Evolutionary conservation across 2,888 invertebrate species (phyloP).

Genomic region (Eupithecia tripunctaria): DNA sequence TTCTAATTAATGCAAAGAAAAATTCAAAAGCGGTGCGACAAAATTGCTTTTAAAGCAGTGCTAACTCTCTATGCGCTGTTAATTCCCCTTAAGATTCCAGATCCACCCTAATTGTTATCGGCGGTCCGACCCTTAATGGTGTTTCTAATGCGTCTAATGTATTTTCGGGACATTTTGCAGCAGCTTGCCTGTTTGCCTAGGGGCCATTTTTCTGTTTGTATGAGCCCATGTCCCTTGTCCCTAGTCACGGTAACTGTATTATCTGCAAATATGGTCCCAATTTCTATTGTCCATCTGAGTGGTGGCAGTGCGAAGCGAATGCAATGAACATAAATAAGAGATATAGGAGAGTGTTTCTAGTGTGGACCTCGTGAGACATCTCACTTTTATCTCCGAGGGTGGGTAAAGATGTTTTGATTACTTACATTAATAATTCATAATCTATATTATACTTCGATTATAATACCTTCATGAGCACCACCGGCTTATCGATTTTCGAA

Average conservation of each 20-base stretch:
- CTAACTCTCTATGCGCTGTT: slow-evolving; percentile 73
- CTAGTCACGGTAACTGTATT: slow-evolving; percentile 78
- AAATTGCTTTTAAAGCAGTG: slow-evolving; percentile 69
- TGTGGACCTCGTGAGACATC: slow-evolving; percentile 52
- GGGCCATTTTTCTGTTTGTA: slow-evolving; percentile 81
- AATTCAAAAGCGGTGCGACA: slow-evolving; percentile 36
- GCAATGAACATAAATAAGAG: slow-evolving; percentile 79
- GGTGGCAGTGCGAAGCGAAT: slow-evolving; percentile 65
- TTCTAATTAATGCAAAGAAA: slow-evolving; percentile 40
- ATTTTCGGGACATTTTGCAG: slow-evolving; percentile 84
- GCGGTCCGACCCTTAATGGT: slow-evolving; percentile 78
- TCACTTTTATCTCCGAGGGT: slow-evolving; percentile 50
- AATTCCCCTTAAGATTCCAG: slow-evolving; percentile 79
- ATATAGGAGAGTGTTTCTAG: slow-evolving; percentile 60
- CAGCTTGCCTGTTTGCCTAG: slow-evolving; percentile 82
- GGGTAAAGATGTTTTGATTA: slow-evolving; percentile 4
- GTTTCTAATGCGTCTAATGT: slow-evolving; percentile 83
- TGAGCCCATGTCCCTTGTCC: slow-evolving; percentile 67
- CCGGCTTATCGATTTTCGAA: neutral
- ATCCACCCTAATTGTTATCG: slow-evolving; percentile 84
- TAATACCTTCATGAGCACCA: neutral
- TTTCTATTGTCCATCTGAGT: slow-evolving; percentile 79
- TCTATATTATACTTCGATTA: neutral
- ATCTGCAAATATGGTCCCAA: slow-evolving; percentile 83
- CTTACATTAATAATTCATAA: slow-evolving; percentile 9